phyloP scores from a whole-genome alignment of 2,888 invertebrate species.

The Nephrotoma flavescens region DNA sequence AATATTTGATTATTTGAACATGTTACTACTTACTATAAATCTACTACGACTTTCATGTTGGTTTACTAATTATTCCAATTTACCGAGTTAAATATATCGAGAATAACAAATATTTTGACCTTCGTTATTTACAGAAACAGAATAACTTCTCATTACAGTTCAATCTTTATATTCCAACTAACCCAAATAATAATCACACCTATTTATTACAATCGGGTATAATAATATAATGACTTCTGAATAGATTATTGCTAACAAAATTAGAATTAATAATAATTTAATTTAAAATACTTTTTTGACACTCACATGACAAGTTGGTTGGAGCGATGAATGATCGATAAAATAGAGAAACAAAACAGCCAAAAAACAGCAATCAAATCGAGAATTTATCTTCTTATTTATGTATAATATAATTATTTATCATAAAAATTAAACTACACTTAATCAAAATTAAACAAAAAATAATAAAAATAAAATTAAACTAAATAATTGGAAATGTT shows the following conservation, averaged over 20 bases:
- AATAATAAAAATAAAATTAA: not conserved
- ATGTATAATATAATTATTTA: not conserved
- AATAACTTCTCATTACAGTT: not conserved
- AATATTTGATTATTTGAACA: no score
- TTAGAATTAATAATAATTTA: not conserved
- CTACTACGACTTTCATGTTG: not conserved
- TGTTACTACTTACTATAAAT: no score
- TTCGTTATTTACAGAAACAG: not conserved
- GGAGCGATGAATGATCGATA: not conserved
- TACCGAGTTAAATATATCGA: not conserved
- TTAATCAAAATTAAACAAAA: not conserved
- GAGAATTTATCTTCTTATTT: not conserved
- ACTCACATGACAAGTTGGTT: not conserved
- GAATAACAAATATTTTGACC: not conserved
- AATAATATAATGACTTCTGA: not conserved
- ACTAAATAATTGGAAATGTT: not conserved
- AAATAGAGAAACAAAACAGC: not conserved
- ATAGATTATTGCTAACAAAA: not conserved
- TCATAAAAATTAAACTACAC: not conserved
- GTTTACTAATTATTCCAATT: not conserved
- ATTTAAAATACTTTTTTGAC: not conserved
- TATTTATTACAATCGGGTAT: not conserved
- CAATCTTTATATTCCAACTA: not conserved
- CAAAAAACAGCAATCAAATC: not conserved
- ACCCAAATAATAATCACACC: not conserved